phyloP scores from a whole-genome alignment of 2,113 vertebrate genomes.

The Drymodes brunneopygia region DNA sequence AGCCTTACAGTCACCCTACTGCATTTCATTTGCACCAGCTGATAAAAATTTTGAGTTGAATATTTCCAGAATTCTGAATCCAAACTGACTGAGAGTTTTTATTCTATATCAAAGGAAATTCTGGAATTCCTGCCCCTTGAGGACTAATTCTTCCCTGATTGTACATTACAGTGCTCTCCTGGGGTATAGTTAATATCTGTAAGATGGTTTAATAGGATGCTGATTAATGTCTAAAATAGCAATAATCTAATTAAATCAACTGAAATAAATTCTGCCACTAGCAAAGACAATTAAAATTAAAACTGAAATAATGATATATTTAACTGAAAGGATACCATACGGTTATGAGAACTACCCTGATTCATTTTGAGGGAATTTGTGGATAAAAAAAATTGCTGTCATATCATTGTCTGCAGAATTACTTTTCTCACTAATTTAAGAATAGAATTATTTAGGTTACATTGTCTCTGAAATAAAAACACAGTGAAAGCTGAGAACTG shows the following conservation, averaged over 20 bases:
- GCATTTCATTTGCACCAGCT: not conserved
- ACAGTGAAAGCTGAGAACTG: not conserved
- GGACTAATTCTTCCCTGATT: not conserved
- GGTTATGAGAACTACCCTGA: not conserved
- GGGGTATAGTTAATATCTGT: not conserved
- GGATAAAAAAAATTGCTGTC: not conserved
- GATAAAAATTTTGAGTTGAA: not conserved
- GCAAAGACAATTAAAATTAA: conserved; percentile 25
- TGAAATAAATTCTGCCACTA: conserved; percentile 30
- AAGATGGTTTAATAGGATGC: not conserved
- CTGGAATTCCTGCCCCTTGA: not conserved
- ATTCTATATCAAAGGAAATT: not conserved
- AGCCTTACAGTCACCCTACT: not conserved
- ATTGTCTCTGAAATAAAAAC: not conserved
- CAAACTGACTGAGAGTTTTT: not conserved
- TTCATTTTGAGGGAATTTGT: not conserved
- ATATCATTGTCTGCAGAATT: not conserved
- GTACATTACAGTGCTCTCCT: not conserved
- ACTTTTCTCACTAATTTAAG: not conserved
- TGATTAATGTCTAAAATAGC: conserved; percentile 15
- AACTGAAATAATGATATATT: not conserved
- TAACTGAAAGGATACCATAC: not conserved
- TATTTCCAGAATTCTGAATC: not conserved
- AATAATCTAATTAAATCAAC: conserved; percentile 38
- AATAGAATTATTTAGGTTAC: not conserved